phyloP scores from a whole-genome alignment of 2,888 invertebrate species.

The Chymomyza fuscimana region DNA sequence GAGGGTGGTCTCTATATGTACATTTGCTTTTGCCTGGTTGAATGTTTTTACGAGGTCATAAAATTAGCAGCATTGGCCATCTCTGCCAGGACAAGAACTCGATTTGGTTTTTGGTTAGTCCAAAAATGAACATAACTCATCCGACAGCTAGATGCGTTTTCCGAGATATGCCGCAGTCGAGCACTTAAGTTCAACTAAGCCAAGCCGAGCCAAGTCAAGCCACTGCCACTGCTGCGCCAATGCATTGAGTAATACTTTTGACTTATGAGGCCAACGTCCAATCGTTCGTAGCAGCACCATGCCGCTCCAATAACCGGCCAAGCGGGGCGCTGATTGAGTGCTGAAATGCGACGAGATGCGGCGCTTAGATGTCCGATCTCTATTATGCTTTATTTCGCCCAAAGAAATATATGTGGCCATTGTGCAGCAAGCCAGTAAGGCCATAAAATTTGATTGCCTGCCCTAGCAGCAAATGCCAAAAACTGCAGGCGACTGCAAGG shows the following conservation, averaged over 20 bases:
- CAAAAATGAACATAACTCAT: slow-evolving; percentile 49
- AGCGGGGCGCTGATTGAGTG: slow-evolving; percentile 57
- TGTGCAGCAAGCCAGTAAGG: slow-evolving; percentile 49
- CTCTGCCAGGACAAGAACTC: background rate
- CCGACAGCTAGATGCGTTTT: slow-evolving; percentile 51
- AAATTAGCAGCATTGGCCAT: slow-evolving; percentile 47
- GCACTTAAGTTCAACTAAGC: background rate
- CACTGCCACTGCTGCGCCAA: slow-evolving; percentile 50
- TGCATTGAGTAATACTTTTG: slow-evolving; percentile 49
- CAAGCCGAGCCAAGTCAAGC: background rate
- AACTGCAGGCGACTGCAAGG: slow-evolving; percentile 5
- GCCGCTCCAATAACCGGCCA: background rate
- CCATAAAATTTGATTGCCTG: slow-evolving; percentile 68
- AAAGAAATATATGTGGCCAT: slow-evolving; percentile 26
- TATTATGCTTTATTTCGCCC: slow-evolving; percentile 49
- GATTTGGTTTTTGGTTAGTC: slow-evolving; percentile 1
- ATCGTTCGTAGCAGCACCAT: background rate
- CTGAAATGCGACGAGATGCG: slow-evolving; percentile 48
- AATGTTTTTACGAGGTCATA: slow-evolving; percentile 69
- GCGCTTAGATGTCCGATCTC: slow-evolving; percentile 39
- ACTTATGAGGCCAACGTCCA: slow-evolving; percentile 51
- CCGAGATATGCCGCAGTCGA: slow-evolving; percentile 53
- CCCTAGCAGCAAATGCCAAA: slow-evolving; percentile 31
- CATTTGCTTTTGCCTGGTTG: slow-evolving; percentile 52
- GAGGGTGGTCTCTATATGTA: slow-evolving; percentile 15